phyloP scores from a whole-genome alignment of 2,113 vertebrate genomes.

The Prunella himalayana region DNA sequence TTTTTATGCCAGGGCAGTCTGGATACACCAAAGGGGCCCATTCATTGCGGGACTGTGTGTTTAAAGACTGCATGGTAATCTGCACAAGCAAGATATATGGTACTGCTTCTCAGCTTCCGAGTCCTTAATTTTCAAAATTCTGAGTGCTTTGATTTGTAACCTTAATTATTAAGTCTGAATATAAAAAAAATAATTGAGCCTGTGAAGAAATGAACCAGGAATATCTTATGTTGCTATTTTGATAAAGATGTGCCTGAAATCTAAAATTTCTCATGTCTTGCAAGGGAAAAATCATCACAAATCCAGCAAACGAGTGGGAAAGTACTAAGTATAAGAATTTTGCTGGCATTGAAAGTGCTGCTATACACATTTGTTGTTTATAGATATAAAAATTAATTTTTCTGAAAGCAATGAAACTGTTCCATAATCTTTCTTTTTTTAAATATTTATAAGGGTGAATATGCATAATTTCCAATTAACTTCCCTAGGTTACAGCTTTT shows the following conservation, averaged over 20 bases:
- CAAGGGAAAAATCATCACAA: rapidly evolving
- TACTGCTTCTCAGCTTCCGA: neutral
- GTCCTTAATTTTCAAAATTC: neutral
- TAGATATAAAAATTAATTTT: neutral
- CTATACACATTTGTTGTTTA: neutral
- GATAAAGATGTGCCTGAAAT: neutral
- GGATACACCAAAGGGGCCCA: neutral
- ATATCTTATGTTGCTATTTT: neutral
- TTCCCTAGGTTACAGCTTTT: neutral
- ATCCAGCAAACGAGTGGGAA: neutral
- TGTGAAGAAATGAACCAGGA: neutral
- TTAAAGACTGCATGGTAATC: neutral
- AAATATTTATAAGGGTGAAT: constrained; percentile 46
- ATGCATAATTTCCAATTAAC: constrained; percentile 42
- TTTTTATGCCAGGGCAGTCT: neutral
- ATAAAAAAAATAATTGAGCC: neutral
- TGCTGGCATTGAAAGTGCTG: neutral
- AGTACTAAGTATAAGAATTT: neutral
- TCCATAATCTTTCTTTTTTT: constrained; percentile 10
- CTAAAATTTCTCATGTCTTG: neutral
- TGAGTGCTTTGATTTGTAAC: neutral
- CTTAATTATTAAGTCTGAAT: neutral
- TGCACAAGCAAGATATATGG: neutral
- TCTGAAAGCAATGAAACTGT: neutral
- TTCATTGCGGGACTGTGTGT: neutral